A percentile compares a stretch with the other conserved stretches of the same genome.
Evolutionary conservation across 2,888 invertebrate genomes (phyloP).

Genomic region (Spialia ferax): DNA sequence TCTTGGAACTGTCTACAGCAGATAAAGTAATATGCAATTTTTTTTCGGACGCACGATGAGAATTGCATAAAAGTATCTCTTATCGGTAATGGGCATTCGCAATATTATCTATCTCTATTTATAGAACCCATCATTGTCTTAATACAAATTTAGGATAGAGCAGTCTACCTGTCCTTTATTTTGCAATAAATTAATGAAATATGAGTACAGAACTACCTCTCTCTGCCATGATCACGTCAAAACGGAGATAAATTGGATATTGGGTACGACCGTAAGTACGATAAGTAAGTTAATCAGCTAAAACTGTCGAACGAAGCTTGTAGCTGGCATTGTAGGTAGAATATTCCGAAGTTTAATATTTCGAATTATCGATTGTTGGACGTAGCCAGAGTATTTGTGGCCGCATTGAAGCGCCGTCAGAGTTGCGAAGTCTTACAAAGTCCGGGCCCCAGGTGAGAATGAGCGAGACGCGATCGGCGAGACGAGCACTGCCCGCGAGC

Average conservation of each 20-base stretch:
- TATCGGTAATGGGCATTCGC: no score
- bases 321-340: constrained; percentile 43
- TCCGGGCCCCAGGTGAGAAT: constrained; percentile 83
- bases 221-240: no score
- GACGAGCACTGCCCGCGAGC: constrained; percentile 72
- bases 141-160: no score
- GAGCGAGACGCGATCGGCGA: constrained; percentile 84
- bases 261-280: no score
- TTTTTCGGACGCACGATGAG: no score
- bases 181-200: no score
- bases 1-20: neutral
- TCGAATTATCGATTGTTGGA: constrained; percentile 66
- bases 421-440: constrained; percentile 84
- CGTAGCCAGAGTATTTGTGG: constrained; percentile 69
- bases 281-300: constrained; percentile 2
- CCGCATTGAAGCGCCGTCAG: constrained; percentile 69
- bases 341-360: constrained; percentile 60
- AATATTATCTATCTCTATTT: no score
- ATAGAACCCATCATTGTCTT: no score
- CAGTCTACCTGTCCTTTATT: no score
- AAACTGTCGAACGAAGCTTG: constrained; percentile 4
- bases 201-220: no score
- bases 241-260: no score
- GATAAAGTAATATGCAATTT: neutral
- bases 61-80: no score